Percentiles rank a stretch among this genome's conserved stretches.
Evolutionary conservation across 2,888 invertebrate genomes (phyloP).

Genomic region (Therioaphis trifolii): DNA sequence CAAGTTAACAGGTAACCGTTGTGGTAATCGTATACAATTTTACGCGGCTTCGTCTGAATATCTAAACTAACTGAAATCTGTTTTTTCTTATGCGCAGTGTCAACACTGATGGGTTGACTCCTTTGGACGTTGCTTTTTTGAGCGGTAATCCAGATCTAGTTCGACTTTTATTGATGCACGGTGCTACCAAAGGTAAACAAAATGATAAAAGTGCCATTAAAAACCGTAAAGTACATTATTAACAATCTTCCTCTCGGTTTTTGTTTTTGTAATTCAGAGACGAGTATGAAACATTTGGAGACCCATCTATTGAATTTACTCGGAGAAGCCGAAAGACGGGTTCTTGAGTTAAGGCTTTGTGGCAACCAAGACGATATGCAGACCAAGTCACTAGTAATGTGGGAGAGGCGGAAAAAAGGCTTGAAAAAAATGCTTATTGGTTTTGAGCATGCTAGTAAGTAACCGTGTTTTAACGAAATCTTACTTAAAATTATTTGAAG

Average conservation of each 20-base stretch:
- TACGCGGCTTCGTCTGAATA: slow-evolving; percentile 65
- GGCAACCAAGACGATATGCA: slow-evolving; percentile 72
- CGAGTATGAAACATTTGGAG: slow-evolving; percentile 79
- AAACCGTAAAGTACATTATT: neutral
- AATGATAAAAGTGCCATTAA: neutral
- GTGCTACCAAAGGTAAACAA: slow-evolving; percentile 81
- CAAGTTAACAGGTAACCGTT: slow-evolving; percentile 93
- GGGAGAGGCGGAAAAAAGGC: slow-evolving; percentile 86
- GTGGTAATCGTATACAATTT: too few species aligned
- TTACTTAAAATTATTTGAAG: neutral
- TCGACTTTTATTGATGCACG: slow-evolving; percentile 88
- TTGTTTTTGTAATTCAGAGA: slow-evolving; percentile 70
- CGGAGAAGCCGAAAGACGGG: slow-evolving; percentile 84
- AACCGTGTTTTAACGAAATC: neutral
- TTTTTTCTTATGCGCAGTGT: slow-evolving; percentile 74
- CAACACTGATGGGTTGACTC: slow-evolving; percentile 88
- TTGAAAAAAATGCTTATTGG: slow-evolving; percentile 85
- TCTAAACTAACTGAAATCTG: neutral
- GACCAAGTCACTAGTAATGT: slow-evolving; percentile 86
- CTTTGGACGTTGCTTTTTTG: slow-evolving; percentile 92
- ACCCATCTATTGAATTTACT: slow-evolving; percentile 81
- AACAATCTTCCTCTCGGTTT: neutral
- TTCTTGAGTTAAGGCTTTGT: slow-evolving; percentile 78
- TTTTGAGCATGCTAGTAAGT: slow-evolving; percentile 84
- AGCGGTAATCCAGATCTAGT: slow-evolving; percentile 89